Conservation (phyloP, 2,797 vertebrate genomes). For the Myotis myotis region DNA sequence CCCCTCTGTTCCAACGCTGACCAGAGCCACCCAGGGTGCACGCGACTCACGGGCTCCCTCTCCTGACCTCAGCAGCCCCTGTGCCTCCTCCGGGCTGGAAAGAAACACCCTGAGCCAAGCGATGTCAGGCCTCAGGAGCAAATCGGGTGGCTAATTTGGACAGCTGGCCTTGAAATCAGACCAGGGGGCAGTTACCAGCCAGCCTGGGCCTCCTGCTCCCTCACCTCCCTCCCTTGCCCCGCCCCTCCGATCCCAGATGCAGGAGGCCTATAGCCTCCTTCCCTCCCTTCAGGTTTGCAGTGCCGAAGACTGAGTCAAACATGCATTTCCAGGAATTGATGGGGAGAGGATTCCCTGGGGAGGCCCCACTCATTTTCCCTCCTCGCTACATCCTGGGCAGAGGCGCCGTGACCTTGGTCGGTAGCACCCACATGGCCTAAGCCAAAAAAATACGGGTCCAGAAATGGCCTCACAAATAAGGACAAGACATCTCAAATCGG, state of each 20-base stretch:
- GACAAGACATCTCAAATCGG: background rate
- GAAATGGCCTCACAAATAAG: background rate
- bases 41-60: slow-evolving; percentile 51
- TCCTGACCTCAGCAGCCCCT: background rate
- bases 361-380: background rate
- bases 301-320: background rate
- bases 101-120: background rate
- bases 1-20: background rate
- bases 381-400: background rate
- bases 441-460: background rate
- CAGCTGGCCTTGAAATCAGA: background rate
- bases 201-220: background rate
- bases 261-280: background rate
- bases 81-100: rapidly evolving
- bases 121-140: background rate
- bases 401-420: background rate
- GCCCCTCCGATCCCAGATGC: background rate
- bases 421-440: background rate
- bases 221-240: too few species aligned
- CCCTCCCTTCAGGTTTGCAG: background rate
- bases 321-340: background rate
- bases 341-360: background rate
- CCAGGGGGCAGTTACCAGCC: too few species aligned
- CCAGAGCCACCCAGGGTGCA: rapidly evolving
- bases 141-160: background rate